phyloP scores from a whole-genome alignment of 2,113 vertebrate genomes.

The Collichthys lucidus region DNA sequence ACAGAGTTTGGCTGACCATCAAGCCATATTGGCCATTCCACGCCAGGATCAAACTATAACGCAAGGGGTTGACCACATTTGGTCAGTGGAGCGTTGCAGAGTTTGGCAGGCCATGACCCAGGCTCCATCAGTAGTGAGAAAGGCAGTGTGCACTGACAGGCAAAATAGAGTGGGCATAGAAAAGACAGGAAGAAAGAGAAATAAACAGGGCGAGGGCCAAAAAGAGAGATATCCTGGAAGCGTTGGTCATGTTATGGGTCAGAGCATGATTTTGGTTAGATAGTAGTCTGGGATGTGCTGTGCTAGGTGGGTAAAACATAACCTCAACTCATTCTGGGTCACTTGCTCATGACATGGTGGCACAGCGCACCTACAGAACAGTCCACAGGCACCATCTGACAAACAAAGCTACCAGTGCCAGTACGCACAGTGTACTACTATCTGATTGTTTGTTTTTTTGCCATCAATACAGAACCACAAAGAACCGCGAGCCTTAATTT shows the following conservation, averaged over 20 bases:
- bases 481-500: constrained; percentile 20
- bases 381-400: constrained; percentile 24
- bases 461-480: constrained; percentile 25
- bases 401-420: constrained; percentile 7
- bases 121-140: constrained; percentile 28
- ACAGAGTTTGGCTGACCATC: constrained; percentile 37
- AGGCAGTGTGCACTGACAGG: constrained; percentile 10
- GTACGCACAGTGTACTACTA: neutral
- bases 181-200: constrained; percentile 28
- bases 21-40: constrained; percentile 27
- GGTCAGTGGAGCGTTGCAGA: constrained; percentile 47
- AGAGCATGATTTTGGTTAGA: constrained; percentile 51
- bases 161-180: constrained; percentile 18
- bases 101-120: constrained; percentile 57
- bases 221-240: constrained; percentile 37
- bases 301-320: constrained; percentile 36
- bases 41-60: constrained; percentile 50
- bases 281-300: constrained; percentile 28
- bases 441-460: constrained; percentile 6
- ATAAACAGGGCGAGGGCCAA: constrained; percentile 23
- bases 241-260: constrained; percentile 41
- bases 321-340: constrained; percentile 62
- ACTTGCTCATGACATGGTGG: constrained; percentile 48
- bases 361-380: constrained; percentile 25
- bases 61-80: constrained; percentile 51